Evolutionary conservation across 1,140 invertebrate genomes (phyloP).

Genomic region (Trachelipus rathkii): DNA sequence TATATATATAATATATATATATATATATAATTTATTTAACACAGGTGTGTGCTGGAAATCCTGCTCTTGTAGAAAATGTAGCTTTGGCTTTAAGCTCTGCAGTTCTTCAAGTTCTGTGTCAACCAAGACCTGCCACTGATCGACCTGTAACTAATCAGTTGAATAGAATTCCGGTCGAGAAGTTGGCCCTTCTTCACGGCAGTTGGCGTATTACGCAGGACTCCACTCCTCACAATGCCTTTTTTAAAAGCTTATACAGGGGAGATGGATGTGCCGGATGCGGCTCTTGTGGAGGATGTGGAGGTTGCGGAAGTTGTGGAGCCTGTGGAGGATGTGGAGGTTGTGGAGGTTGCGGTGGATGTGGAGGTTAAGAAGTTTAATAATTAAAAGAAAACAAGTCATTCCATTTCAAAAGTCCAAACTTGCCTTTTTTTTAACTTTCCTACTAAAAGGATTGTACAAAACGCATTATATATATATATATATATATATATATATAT

Average conservation of each 20-base stretch:
- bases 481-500: neutral
- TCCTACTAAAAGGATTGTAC: neutral
- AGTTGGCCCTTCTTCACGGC: slow-evolving; percentile 35
- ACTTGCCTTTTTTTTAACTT: neutral
- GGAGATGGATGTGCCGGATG: slow-evolving; percentile 38
- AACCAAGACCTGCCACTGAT: slow-evolving; percentile 32
- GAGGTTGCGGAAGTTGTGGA: slow-evolving; percentile 36
- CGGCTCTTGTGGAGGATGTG: slow-evolving; percentile 38
- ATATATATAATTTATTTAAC: neutral
- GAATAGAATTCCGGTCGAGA: slow-evolving; percentile 41
- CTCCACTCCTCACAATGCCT: slow-evolving; percentile 39
- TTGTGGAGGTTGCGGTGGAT: slow-evolving; percentile 39
- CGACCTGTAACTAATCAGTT: slow-evolving; percentile 33
- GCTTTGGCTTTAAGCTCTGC: slow-evolving; percentile 34
- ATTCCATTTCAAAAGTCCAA: neutral
- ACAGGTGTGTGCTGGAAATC: slow-evolving; percentile 37
- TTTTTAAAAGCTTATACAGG: slow-evolving; percentile 29
- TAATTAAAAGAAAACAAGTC: neutral
- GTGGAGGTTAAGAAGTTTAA: slow-evolving; percentile 36
- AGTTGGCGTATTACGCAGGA: slow-evolving; percentile 26
- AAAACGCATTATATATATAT: neutral
- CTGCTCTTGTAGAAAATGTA: slow-evolving; percentile 37
- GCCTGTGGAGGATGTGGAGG: slow-evolving; percentile 39
- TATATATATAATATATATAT: too few relatives aligned
- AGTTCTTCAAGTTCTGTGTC: slow-evolving; percentile 37